Evolutionary conservation across 1,140 invertebrate species (phyloP).

Genomic region (Sinonovacula constricta): DNA sequence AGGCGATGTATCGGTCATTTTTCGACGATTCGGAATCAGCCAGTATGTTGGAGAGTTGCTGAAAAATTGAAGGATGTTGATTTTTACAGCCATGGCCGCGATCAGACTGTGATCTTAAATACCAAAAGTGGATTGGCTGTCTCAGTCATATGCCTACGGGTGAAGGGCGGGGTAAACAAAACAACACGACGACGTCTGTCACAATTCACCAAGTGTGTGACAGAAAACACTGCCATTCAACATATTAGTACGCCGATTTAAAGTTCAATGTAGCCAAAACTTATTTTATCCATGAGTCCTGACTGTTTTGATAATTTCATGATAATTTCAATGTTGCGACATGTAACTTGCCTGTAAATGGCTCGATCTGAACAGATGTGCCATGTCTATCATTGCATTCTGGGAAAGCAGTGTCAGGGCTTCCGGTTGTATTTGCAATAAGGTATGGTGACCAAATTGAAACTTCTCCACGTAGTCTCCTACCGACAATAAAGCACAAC

Average conservation of each 20-base stretch:
- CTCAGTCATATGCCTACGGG: not conserved
- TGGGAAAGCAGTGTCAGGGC: constrained; percentile 66
- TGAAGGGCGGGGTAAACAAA: not conserved
- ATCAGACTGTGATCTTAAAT: too few species aligned
- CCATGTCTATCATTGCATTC: constrained; percentile 68
- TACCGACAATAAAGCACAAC: not conserved
- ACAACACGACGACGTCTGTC: not conserved
- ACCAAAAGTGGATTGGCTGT: not conserved
- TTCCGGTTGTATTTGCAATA: constrained; percentile 62
- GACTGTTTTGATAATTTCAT: too few species aligned
- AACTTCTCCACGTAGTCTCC: not conserved
- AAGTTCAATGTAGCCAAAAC: too few species aligned
- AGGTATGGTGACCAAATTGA: constrained; percentile 4
- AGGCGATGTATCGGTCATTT: constrained; percentile 78
- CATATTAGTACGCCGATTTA: too few species aligned
- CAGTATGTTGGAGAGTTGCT: constrained; percentile 78
- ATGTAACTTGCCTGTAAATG: constrained; percentile 70
- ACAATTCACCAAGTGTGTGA: not conserved
- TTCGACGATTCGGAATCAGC: constrained; percentile 77
- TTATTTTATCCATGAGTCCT: too few species aligned
- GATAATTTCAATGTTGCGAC: too few species aligned
- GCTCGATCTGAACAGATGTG: constrained; percentile 67
- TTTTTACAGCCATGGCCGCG: too few species aligned
- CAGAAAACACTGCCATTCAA: too few species aligned
- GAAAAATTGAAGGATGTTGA: constrained; percentile 12